Percentiles rank a stretch among this genome's conserved stretches.
phyloP scores from a whole-genome alignment of 2,113 vertebrate genomes.

The Podocnemis expansa region DNA sequence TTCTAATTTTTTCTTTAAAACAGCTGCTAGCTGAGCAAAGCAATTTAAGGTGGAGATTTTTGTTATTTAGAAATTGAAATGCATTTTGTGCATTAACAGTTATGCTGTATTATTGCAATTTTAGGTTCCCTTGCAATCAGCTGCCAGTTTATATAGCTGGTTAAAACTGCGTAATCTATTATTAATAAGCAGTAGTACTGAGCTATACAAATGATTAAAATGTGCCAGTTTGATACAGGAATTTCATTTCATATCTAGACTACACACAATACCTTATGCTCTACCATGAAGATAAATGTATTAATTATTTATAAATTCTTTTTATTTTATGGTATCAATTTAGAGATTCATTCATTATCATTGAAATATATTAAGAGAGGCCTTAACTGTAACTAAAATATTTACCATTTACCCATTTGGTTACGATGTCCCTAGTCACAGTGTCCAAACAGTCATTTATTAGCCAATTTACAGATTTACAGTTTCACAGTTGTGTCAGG shows the following conservation, averaged over 20 bases:
- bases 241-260: constrained; percentile 74
- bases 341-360: constrained; percentile 72
- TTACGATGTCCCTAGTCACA: constrained; percentile 51
- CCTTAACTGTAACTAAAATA: constrained; percentile 71
- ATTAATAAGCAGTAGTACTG: constrained; percentile 76
- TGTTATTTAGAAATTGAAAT: constrained; percentile 69
- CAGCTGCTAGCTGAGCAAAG: constrained; percentile 60
- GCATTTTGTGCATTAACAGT: constrained; percentile 70
- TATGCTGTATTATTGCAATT: constrained; percentile 64
- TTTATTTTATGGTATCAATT: constrained; percentile 67
- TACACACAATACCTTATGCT: constrained; percentile 72
- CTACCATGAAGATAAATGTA: constrained; percentile 73
- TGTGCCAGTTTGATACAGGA: constrained; percentile 65
- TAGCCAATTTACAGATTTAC: constrained; percentile 43
- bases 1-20: constrained; percentile 59
- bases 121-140: constrained; percentile 72
- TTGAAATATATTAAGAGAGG: constrained; percentile 61
- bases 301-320: constrained; percentile 77
- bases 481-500: constrained; percentile 24
- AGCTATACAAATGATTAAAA: constrained; percentile 74
- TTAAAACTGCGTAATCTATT: constrained; percentile 77
- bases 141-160: constrained; percentile 75
- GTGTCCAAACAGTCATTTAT: constrained; percentile 53
- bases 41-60: constrained; percentile 68
- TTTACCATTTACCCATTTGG: constrained; percentile 72